A percentile compares a stretch with the other conserved stretches of the same genome.
Evolutionary conservation across 2,113 vertebrate genomes (phyloP).

Genomic region (Eira barbara): DNA sequence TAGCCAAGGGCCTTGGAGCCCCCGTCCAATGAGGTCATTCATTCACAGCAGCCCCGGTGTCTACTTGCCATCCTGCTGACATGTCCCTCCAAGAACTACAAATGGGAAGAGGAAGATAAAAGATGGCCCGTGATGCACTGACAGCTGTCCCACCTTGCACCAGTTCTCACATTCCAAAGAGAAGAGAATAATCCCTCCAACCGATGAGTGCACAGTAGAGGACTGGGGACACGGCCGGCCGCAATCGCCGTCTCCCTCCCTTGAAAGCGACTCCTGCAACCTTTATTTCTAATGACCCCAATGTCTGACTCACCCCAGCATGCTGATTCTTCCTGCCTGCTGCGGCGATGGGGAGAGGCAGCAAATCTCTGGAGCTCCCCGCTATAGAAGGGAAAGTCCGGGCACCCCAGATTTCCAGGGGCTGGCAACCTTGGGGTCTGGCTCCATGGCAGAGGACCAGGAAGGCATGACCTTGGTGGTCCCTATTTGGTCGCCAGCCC

Average conservation of each 20-base stretch:
- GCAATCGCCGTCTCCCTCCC: rapidly evolving
- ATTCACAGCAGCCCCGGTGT: neutral
- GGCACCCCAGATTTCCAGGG: neutral
- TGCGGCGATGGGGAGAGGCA: too few relatives aligned
- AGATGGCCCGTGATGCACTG: neutral
- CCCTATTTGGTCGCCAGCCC: neutral
- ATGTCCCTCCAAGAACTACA: neutral
- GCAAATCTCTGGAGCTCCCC: neutral
- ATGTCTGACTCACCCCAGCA: neutral
- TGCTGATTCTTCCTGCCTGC: neutral
- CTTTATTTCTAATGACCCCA: neutral
- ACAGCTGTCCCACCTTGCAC: neutral
- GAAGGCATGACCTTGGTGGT: neutral
- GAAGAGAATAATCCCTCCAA: neutral
- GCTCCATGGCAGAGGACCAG: neutral
- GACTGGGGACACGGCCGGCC: neutral
- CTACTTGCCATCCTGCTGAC: neutral
- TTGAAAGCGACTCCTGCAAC: neutral
- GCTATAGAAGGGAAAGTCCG: neutral
- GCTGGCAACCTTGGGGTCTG: neutral
- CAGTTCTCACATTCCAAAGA: neutral
- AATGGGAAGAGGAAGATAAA: neutral
- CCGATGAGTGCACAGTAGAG: too few relatives aligned
- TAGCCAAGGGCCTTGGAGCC: neutral
- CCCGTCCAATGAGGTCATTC: neutral